Percentiles rank a stretch among this genome's conserved stretches.
Evolutionary conservation across 1,140 invertebrate genomes (phyloP).

Genomic region (Linepithema humile): DNA sequence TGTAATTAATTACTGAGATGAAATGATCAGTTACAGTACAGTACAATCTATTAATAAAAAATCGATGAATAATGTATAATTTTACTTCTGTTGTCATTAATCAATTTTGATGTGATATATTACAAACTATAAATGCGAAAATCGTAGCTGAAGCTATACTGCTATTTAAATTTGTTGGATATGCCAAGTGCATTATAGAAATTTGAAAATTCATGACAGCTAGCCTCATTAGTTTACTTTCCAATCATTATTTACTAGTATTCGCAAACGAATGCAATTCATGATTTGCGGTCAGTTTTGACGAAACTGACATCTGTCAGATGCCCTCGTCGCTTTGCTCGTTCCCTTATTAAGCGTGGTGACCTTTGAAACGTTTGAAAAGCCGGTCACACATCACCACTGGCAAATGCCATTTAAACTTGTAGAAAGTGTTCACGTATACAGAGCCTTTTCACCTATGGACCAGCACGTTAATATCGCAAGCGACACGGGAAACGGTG

Average conservation of each 20-base stretch:
- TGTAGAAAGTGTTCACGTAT: constrained; percentile 47
- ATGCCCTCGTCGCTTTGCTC: neutral
- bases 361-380: constrained; percentile 59
- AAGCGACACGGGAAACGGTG: constrained; percentile 52
- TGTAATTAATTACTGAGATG: neutral
- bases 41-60: neutral
- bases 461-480: neutral
- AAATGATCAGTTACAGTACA: neutral
- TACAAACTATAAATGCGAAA: neutral
- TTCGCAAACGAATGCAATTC: neutral
- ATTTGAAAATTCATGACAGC: neutral
- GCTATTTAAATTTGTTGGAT: neutral
- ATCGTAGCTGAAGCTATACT: neutral
- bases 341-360: constrained; percentile 39
- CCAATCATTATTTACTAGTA: neutral
- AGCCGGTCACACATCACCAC: constrained; percentile 54
- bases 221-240: neutral
- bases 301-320: constrained; percentile 45
- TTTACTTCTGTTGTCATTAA: constrained; percentile 7
- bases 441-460: constrained; percentile 30
- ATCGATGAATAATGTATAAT: neutral
- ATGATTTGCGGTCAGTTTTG: constrained; percentile 36
- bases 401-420: constrained; percentile 47
- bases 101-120: neutral
- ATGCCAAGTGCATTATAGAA: neutral